Evolutionary conservation across 2,888 invertebrate genomes (phyloP).

Genomic region (Xestoiulus laeticollis): DNA sequence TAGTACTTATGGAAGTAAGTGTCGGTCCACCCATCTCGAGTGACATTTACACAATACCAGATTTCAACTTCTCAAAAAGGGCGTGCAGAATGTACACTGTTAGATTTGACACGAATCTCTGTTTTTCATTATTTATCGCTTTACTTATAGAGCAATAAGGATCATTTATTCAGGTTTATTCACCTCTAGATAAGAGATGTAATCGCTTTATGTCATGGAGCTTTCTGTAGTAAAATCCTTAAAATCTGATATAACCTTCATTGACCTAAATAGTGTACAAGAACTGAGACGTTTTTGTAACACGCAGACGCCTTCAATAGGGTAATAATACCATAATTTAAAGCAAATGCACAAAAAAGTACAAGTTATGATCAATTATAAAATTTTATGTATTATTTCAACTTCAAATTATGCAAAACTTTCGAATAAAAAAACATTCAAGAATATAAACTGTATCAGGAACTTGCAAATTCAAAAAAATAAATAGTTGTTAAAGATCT

Average conservation of each 20-base stretch:
- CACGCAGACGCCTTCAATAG: not conserved
- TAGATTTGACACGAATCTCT: not conserved
- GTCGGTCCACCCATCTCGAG: not conserved
- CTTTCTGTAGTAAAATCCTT: not conserved
- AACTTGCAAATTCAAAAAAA: too few species aligned
- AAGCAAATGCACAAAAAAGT: not conserved
- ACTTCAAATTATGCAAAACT: not conserved
- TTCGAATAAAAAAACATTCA: too few species aligned
- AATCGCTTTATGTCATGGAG: not conserved
- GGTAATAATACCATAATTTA: not conserved
- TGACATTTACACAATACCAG: not conserved
- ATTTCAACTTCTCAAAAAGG: not conserved
- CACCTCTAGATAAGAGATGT: not conserved
- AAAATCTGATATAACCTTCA: conserved; percentile 21
- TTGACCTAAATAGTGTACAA: not conserved
- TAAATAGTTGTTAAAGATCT: too few species aligned
- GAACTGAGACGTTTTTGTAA: not conserved
- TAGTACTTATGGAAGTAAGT: not conserved
- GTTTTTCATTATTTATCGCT: not conserved
- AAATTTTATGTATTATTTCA: not conserved
- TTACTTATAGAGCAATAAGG: not conserved
- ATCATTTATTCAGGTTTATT: not conserved
- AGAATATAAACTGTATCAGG: too few species aligned
- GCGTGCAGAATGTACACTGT: not conserved
- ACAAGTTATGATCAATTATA: too few species aligned